These are phyloP conservation scores for Oscarella lobularis DNA, from an alignment of 37 sponge, comb jelly and placozoan species.

Conservation along the genomic window DNA sequence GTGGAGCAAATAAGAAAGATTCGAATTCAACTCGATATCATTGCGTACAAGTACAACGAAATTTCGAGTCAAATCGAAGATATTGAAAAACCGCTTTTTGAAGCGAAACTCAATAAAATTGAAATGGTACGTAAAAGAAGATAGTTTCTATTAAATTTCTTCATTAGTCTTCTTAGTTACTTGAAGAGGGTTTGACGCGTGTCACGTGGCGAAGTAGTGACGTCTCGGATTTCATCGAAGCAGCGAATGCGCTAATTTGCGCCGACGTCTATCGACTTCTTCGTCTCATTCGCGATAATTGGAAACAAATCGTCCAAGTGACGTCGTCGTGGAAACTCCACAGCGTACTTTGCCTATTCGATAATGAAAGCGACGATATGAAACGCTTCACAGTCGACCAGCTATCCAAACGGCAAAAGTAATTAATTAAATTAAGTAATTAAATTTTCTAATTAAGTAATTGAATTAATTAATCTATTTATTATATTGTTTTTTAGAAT, in stretches of 20 bases:
- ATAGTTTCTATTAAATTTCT: not conserved
- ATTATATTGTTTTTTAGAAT: no score
- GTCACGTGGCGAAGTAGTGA: constrained; percentile 28
- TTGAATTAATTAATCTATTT: no score
- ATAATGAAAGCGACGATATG: no score
- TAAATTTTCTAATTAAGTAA: no score
- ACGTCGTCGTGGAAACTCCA: no score
- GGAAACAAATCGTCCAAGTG: no score
- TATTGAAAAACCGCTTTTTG: not conserved
- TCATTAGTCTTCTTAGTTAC: not conserved
- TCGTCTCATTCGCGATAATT: no score
- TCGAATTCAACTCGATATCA: not conserved
- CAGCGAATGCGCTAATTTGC: constrained; percentile 16
- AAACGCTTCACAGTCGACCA: no score
- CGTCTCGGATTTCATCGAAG: constrained; percentile 27
- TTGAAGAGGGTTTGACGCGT: constrained; percentile 3
- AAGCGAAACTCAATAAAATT: not conserved
- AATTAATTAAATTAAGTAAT: no score
- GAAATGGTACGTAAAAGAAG: not conserved
- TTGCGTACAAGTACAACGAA: constrained; percentile 4
- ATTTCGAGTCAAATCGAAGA: not conserved
- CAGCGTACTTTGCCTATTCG: no score
- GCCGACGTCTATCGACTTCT: constrained; percentile 9
- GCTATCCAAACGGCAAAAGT: no score
- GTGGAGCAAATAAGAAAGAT: not conserved